Base-by-base conservation (phyloP, 2,113 vertebrate species). In the Mesitornis unicolor region DNA sequence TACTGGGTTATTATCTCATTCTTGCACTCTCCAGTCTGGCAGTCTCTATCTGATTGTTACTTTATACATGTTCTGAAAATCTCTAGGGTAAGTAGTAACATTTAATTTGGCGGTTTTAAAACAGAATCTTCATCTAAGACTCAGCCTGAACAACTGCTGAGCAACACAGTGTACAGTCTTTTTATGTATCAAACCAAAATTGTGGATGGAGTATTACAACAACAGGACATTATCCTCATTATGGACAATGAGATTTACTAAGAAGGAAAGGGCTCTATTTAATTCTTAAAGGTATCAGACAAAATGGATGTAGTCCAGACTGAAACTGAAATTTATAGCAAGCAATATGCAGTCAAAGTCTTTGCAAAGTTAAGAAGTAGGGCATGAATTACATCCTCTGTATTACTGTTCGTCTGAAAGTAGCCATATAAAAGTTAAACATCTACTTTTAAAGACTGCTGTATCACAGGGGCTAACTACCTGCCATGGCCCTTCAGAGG, bases 401-500 rank as follows among this genome's bases (percentile, higher is more conserved):
- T 19, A 11, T 57, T 28, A 33, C 9, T 31, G 17, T 28, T 67
- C 43, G 64, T 33, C 61, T 40, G 40, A 65, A 61, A 10, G 21
- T 9, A 61, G 45, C 24, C 45, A 3, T 3, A 6, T 45, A 9
- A 61, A 78, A 53, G 31, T 17, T 1, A 22, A 60, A 42, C 25
- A 54, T 3, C 21, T 50, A 19, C 59, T 35, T 24, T 15, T 26
- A 13, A 45, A 59, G 47, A 11, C 36, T 60, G 35, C 43, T 14
- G 3, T 54, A 47, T 14, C 36, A 69, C 14, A 47, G 25, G 10
- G 15, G 18, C n/a, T 57, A 78, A 53, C 6, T n/a, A 40, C 5
- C 19, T 36, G 40, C 36, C 21, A 21, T 2, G 10, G 4, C 29
- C 21, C 26, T 76, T 57, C 0, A 0, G 4, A 85, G 47, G 16